Evolutionary conservation across 1,140 invertebrate genomes (phyloP).

Genomic region (Pararge aegeria): DNA sequence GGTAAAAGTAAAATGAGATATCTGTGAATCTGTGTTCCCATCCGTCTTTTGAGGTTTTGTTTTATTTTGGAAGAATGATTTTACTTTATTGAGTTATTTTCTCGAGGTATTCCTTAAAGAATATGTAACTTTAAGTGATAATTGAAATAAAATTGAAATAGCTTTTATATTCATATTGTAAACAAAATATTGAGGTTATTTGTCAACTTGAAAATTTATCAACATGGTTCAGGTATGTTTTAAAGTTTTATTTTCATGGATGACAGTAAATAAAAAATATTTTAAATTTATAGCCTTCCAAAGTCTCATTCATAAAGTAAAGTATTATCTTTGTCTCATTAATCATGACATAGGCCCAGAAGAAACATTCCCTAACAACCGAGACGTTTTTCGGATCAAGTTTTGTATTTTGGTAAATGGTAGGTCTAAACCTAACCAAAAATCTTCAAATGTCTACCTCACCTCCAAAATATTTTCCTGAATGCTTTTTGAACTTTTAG

Average conservation of each 20-base stretch:
- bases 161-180: background rate
- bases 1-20: no score
- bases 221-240: slow-evolving; percentile 66
- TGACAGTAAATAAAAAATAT: no score
- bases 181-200: slow-evolving; percentile 9
- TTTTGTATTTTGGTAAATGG: no score
- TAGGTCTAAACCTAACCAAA: no score
- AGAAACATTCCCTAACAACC: no score
- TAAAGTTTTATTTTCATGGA: background rate
- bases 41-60: slow-evolving; percentile 2
- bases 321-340: no score
- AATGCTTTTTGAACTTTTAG: no score
- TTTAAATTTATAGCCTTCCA: background rate
- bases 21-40: background rate
- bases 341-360: no score
- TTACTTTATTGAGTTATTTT: slow-evolving; percentile 6
- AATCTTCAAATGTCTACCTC: no score
- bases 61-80: slow-evolving; percentile 11
- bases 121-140: background rate
- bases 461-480: no score
- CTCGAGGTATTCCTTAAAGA: background rate
- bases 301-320: background rate
- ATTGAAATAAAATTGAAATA: background rate
- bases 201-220: slow-evolving; percentile 14
- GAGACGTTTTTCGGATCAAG: no score